Percentiles rank a stretch among this genome's conserved stretches.
Conservation (phyloP, 2,797 vertebrate genomes). For the Trachops cirrhosus region DNA sequence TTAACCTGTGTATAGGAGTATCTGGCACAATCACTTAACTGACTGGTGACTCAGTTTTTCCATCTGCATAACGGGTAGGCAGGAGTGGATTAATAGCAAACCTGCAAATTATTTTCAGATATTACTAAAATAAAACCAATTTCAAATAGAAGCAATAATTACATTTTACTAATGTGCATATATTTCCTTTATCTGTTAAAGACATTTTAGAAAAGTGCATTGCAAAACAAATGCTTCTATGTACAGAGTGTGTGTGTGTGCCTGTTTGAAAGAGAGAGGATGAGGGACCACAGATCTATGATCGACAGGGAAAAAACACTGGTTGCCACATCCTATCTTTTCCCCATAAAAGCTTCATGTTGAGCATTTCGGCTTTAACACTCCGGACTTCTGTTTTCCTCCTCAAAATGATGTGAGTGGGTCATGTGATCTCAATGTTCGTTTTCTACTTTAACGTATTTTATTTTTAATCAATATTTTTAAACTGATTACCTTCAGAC, state of each 20-base stretch:
- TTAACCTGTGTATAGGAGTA: background rate
- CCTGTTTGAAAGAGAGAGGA: too few species aligned
- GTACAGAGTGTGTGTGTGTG: background rate
- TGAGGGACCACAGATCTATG: background rate
- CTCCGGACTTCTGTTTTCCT: background rate
- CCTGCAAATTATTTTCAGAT: background rate
- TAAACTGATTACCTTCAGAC: background rate
- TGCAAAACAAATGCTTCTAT: background rate
- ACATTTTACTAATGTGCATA: background rate
- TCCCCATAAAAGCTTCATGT: background rate
- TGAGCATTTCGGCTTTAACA: background rate
- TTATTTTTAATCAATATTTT: background rate
- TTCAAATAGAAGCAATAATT: background rate
- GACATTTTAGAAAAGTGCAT: background rate
- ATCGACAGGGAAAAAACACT: background rate
- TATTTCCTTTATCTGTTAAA: background rate
- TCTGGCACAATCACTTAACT: background rate
- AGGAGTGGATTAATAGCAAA: background rate
- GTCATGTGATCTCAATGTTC: background rate
- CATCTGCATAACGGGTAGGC: background rate
- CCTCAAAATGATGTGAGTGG: background rate
- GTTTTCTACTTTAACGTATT: background rate
- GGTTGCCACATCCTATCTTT: background rate
- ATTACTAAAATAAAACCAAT: background rate
- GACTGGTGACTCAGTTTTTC: background rate